A percentile compares a stretch with the other conserved stretches of the same genome.
These are phyloP conservation scores for Bhutanitis thaidina DNA, from an alignment of 2,888 invertebrate species.

Conservation along the genomic window DNA sequence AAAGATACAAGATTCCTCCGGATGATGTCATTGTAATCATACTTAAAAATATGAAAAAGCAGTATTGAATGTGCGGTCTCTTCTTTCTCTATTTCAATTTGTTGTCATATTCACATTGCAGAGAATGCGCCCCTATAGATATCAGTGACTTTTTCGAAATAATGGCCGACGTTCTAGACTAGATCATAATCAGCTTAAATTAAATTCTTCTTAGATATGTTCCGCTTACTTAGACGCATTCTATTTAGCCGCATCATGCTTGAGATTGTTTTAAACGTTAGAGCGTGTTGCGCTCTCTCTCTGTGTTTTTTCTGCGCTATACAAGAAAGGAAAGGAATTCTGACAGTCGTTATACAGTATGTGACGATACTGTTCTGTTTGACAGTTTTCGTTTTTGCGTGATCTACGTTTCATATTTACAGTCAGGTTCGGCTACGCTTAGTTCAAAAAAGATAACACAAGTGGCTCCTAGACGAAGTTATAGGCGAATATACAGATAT, in stretches of 20 bases:
- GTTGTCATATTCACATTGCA: too few species aligned
- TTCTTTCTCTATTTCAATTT: too few species aligned
- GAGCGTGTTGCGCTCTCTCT: slow-evolving; percentile 15
- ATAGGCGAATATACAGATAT: too few species aligned
- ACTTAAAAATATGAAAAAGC: too few species aligned
- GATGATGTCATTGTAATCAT: too few species aligned
- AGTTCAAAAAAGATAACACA: too few species aligned
- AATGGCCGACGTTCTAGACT: slow-evolving; percentile 2
- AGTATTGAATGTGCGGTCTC: too few species aligned
- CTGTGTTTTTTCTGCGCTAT: slow-evolving; percentile 1
- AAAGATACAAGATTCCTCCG: too few species aligned
- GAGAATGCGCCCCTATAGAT: too few species aligned
- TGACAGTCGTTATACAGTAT: slow-evolving; percentile 2
- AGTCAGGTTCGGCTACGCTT: too few species aligned
- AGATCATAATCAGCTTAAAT: slow-evolving; percentile 13
- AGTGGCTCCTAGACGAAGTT: too few species aligned
- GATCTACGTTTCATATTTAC: too few species aligned
- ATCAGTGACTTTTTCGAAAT: not conserved
- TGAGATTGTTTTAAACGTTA: slow-evolving; percentile 14
- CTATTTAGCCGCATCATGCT: slow-evolving; percentile 18
- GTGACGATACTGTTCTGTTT: slow-evolving; percentile 2
- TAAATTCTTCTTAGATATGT: slow-evolving; percentile 16
- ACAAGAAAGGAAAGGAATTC: slow-evolving; percentile 14
- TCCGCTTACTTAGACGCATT: slow-evolving; percentile 18
- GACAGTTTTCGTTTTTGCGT: not conserved